Evolutionary conservation across 1,140 invertebrate species (phyloP).

Genomic region (Drosophila sturtevanti): DNA sequence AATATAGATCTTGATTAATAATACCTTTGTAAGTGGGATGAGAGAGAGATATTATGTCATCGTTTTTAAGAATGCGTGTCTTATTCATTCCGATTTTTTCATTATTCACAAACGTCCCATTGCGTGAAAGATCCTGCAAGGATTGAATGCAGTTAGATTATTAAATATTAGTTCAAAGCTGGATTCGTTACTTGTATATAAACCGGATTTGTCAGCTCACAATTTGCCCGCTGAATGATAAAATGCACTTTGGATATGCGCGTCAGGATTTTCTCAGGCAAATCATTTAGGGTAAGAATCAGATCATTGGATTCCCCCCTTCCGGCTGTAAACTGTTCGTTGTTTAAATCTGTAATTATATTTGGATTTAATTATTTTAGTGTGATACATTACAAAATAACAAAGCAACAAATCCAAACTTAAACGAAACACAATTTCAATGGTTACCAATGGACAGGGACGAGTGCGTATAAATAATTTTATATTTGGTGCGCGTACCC

Average conservation of each 20-base stretch:
- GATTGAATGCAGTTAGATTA: not conserved
- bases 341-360: constrained; percentile 65
- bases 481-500: constrained; percentile 73
- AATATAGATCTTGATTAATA: too few species aligned
- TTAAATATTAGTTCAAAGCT: not conserved
- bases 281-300: constrained; percentile 68
- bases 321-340: constrained; percentile 72
- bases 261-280: constrained; percentile 76
- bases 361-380: too few species aligned
- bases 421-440: constrained; percentile 27
- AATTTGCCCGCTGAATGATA: constrained; percentile 67
- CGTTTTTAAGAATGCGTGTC: constrained; percentile 85
- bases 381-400: not conserved
- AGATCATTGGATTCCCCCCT: constrained; percentile 75
- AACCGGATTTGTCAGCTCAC: constrained; percentile 75
- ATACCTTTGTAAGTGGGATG: constrained; percentile 84
- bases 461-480: constrained; percentile 75
- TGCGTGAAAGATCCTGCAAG: constrained; percentile 87
- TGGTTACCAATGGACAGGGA: constrained; percentile 76
- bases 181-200: constrained; percentile 70
- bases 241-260: constrained; percentile 81
- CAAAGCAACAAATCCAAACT: not conserved
- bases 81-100: constrained; percentile 86
- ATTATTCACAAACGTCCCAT: constrained; percentile 89
- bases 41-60: constrained; percentile 86